Conservation (phyloP, 1,140 invertebrate genomes). For the Mesaphorura yosii region DNA sequence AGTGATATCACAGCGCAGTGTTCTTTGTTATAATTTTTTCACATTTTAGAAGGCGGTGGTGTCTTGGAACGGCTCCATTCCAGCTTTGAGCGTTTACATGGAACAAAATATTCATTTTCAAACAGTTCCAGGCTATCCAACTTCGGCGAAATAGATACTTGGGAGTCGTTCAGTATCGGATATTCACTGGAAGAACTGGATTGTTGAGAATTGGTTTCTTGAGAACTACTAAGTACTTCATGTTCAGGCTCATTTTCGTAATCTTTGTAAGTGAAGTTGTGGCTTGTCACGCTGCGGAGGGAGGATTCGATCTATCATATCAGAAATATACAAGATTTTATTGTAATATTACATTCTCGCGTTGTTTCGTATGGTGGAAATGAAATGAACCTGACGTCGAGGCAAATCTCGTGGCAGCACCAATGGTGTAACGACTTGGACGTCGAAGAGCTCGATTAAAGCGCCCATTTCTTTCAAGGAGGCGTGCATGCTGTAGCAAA, state of each 20-base stretch:
- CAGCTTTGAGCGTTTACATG: too few relatives aligned
- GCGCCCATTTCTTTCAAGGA: slow-evolving; percentile 45
- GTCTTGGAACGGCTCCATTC: too few relatives aligned
- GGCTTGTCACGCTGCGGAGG: not conserved
- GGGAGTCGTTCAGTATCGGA: not conserved
- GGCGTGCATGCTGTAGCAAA: slow-evolving; percentile 53
- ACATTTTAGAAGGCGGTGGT: too few relatives aligned
- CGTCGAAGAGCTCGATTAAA: slow-evolving; percentile 44
- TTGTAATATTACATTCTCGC: not conserved
- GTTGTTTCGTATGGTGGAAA: not conserved
- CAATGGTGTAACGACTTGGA: slow-evolving; percentile 42
- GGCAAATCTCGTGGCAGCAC: slow-evolving; percentile 34
- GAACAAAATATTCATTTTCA: too few relatives aligned
- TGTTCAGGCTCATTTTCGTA: not conserved
- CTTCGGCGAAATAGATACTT: too few relatives aligned
- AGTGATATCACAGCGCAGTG: too few relatives aligned
- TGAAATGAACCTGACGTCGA: not conserved
- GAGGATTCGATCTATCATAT: not conserved
- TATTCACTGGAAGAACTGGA: too few relatives aligned
- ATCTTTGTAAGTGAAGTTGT: not conserved
- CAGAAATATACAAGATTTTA: not conserved
- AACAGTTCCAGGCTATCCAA: too few relatives aligned
- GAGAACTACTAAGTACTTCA: not conserved
- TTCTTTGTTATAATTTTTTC: too few relatives aligned
- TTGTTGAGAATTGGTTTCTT: not conserved